Evolutionary conservation across 2,113 vertebrate genomes (phyloP).

Genomic region (Hemiscyllium ocellatum): DNA sequence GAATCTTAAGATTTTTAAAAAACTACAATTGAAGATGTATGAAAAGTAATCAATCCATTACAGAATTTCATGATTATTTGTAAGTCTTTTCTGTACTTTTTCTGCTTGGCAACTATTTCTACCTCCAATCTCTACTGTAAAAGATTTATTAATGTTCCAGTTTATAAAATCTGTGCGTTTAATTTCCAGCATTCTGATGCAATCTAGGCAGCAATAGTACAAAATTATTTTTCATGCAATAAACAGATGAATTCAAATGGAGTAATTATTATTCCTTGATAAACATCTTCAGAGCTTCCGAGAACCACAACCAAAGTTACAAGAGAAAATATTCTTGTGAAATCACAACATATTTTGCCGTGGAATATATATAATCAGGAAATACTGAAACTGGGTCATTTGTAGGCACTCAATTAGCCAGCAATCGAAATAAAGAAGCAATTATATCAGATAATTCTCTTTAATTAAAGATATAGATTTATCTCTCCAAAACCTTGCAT

Average conservation of each 20-base stretch:
- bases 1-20: background rate
- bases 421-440: background rate
- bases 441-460: background rate
- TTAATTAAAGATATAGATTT: background rate
- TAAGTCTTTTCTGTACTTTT: background rate
- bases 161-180: background rate
- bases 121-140: background rate
- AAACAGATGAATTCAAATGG: background rate
- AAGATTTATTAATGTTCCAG: background rate
- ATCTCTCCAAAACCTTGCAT: background rate
- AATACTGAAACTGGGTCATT: background rate
- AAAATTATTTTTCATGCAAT: background rate
- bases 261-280: background rate
- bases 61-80: background rate
- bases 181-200: background rate
- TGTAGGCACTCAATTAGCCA: background rate
- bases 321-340: background rate
- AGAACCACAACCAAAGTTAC: background rate
- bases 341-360: background rate
- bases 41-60: background rate
- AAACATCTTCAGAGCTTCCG: background rate
- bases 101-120: background rate
- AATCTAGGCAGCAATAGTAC: background rate
- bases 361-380: background rate
- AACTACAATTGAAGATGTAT: background rate